Evolutionary conservation across 2,113 vertebrate species (phyloP), one percentile per base, ranked within the genome.

Genomic region (Corythornis madagascariensis): DNA sequence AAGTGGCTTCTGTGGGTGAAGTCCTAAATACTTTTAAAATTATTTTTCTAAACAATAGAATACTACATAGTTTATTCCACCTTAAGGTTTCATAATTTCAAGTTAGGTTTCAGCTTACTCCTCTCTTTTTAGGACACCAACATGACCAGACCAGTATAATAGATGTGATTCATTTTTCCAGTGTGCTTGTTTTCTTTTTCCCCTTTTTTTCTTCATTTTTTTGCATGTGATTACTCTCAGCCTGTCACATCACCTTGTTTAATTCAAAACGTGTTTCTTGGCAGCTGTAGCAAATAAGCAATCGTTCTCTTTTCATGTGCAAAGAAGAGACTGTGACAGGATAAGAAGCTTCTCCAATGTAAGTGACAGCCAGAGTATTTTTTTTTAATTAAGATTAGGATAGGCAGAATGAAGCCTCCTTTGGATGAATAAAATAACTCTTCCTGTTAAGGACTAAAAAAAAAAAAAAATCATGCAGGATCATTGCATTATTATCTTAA

Each of bases 281-380:
- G 95, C 95, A 96, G 93, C 93, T 92, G 86, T 93, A 90, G 91
- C 82, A 95, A 94, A 96, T 96, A 96, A 88, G 92, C 72, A 93
- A 92, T 96, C 96, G 93, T 96, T 95, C 87, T 91, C 91, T 94
- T 95, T 96, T 95, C 89, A 94, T 96, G 87, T 94, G 92, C 87
- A 86, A 94, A 96, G 94, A 94, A 86, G 95, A 92, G 69, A 86
- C 95, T 95, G 87, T 92, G 89, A 95, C 94, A 95, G 94, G 61
- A 83, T 95, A 94, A 95, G 96, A 88, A 95, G 94, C 87, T 88
- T 91, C 93, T 96, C 89, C 91, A 81, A 80, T 29, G 69, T 85
- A 85, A 94, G 92, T 95, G 96, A 96, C 96, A 96, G 93, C 82
- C 89, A 88, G 91, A 94, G 82, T 87, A 86, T 88, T 90, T 95